These are phyloP conservation scores for Apamea anceps DNA, from an alignment of 2,888 invertebrate species.

Conservation along the genomic window DNA sequence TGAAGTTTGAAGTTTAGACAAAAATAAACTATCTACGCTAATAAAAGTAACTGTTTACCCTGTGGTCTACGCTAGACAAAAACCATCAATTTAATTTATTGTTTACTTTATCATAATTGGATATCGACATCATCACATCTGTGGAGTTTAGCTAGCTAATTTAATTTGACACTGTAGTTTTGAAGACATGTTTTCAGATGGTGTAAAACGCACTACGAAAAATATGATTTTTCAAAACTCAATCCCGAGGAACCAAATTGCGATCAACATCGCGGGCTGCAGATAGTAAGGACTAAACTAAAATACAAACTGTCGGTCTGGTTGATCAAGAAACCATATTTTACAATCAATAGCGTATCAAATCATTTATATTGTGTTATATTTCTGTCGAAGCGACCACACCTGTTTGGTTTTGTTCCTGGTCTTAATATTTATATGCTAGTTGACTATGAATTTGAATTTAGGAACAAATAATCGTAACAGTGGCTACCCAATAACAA, in stretches of 20 bases:
- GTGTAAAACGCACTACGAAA: not conserved
- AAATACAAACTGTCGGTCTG: conserved; percentile 2
- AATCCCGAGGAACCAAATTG: not conserved
- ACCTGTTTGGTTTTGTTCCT: conserved; percentile 60
- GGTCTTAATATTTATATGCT: conserved; percentile 52
- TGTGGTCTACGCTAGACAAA: too few relatives aligned
- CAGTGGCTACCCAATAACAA: conserved; percentile 48
- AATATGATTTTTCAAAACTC: not conserved
- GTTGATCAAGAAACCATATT: conserved; percentile 62
- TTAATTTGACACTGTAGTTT: too few relatives aligned
- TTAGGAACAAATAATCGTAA: conserved; percentile 46
- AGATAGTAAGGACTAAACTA: not conserved
- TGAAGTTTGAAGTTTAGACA: too few relatives aligned
- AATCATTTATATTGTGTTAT: conserved; percentile 49
- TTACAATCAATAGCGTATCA: conserved; percentile 62
- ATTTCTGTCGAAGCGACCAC: conserved; percentile 45
- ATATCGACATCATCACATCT: too few relatives aligned
- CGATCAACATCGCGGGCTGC: too few relatives aligned
- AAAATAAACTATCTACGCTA: too few relatives aligned
- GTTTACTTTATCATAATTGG: too few relatives aligned
- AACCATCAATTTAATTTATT: too few relatives aligned
- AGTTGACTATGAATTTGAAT: conserved; percentile 49
- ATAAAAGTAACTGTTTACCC: too few relatives aligned
- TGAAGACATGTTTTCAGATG: too few relatives aligned
- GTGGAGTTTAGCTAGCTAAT: too few relatives aligned